These are phyloP conservation scores for Megaleporinus macrocephalus DNA, from an alignment of 2,113 vertebrate species.

Conservation along the genomic window DNA sequence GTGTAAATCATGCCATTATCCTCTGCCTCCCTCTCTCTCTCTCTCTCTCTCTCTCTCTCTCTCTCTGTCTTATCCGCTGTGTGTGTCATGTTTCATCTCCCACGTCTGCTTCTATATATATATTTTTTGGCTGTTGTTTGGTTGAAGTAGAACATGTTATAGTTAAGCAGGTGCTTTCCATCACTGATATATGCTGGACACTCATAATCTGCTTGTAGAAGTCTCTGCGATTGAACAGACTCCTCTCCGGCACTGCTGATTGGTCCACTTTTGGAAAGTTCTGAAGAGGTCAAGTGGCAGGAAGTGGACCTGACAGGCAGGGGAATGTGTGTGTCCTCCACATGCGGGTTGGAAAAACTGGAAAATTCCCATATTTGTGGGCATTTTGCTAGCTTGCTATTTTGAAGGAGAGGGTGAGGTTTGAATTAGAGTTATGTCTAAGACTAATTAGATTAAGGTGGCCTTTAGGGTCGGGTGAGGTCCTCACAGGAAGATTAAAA, in stretches of 20 bases:
- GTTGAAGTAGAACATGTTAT: too few species aligned
- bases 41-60: background rate
- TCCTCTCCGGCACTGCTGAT: conserved; percentile 5
- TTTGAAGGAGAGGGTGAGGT: too few species aligned
- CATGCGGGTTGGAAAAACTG: background rate
- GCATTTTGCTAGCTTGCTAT: background rate
- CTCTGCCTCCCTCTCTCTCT: background rate
- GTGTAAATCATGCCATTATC: background rate
- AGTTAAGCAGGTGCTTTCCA: too few species aligned
- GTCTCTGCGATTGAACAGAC: too few species aligned
- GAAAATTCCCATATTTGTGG: background rate
- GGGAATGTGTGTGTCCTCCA: background rate
- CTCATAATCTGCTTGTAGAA: too few species aligned
- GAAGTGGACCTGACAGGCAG: conserved; percentile 42
- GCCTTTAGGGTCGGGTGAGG: background rate
- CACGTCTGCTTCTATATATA: too few species aligned
- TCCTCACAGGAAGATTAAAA: background rate
- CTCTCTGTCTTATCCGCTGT: background rate
- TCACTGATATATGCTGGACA: too few species aligned
- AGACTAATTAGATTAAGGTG: background rate
- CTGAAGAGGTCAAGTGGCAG: conserved; percentile 41
- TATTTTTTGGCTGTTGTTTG: too few species aligned
- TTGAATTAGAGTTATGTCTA: background rate
- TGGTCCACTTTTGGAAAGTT: conserved; percentile 9
- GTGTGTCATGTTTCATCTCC: background rate